Conservation (phyloP, 2,113 vertebrate genomes). For the Tamias sibiricus region DNA sequence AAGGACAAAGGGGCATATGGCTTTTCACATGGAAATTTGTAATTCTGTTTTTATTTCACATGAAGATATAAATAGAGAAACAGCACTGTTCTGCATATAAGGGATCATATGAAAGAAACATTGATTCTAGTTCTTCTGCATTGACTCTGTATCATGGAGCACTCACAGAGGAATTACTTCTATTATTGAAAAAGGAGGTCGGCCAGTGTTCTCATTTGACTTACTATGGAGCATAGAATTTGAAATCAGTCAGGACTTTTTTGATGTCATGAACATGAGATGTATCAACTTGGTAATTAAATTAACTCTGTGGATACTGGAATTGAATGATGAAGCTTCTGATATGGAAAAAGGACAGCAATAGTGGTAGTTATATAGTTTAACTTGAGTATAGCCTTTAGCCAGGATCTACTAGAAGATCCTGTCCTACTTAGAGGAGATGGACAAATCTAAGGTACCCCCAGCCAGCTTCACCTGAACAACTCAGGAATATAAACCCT, state of each 20-base stretch:
- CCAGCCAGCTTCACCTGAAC: not conserved
- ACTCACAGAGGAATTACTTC: constrained; percentile 50
- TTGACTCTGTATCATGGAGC: not conserved
- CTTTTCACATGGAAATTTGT: constrained; percentile 17
- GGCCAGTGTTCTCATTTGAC: constrained; percentile 13
- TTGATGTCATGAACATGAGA: constrained; percentile 40
- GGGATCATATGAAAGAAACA: constrained; percentile 30
- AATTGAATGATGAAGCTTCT: constrained; percentile 8
- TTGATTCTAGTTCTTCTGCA: not conserved
- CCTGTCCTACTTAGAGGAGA: not conserved
- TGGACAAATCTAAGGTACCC: not conserved
- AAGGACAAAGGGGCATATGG: not conserved
- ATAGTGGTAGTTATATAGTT: not conserved
- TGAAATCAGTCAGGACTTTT: constrained; percentile 61
- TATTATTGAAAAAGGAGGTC: constrained; percentile 50
- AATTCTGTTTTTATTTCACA: constrained; percentile 60
- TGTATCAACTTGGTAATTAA: constrained; percentile 37
- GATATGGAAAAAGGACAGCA: not conserved
- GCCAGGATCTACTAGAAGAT: not conserved
- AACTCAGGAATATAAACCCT: not conserved
- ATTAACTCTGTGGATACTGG: constrained; percentile 48
- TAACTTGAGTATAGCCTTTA: not conserved
- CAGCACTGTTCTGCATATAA: not conserved
- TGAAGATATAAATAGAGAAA: constrained; percentile 41
- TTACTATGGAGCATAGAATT: constrained; percentile 35